phyloP scores from a whole-genome alignment of 2,888 invertebrate species.

The Phytoseiulus persimilis region DNA sequence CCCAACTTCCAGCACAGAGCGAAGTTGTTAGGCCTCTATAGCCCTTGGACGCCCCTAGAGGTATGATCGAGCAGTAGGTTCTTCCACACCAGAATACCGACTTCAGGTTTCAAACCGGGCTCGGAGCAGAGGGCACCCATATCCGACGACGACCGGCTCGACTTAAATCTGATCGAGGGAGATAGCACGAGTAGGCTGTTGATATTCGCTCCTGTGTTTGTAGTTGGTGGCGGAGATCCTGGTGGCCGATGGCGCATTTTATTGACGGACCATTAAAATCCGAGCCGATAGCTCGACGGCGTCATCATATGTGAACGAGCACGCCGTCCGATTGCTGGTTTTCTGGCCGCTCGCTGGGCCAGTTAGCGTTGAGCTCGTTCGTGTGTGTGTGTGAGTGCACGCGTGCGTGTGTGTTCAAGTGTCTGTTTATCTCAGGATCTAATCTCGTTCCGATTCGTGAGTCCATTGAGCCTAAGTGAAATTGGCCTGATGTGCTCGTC shows the following conservation, averaged over 20 bases:
- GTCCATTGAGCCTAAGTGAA: not conserved
- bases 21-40: too few species aligned
- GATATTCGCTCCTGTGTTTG: not conserved
- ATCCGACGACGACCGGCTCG: not conserved
- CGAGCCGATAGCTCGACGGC: not conserved
- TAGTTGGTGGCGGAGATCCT: not conserved
- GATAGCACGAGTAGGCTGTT: not conserved
- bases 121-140: not conserved
- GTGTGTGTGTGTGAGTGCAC: not conserved
- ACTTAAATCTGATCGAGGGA: not conserved
- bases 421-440: not conserved
- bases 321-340: not conserved
- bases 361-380: not conserved
- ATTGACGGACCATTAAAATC: not conserved
- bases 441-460: not conserved
- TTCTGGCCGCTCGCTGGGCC: not conserved
- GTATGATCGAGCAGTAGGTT: too few species aligned
- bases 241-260: not conserved
- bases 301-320: not conserved
- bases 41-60: too few species aligned
- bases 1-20: too few species aligned
- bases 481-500: slow-evolving; percentile 5
- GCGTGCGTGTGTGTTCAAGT: not conserved
- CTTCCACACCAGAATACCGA: too few species aligned
- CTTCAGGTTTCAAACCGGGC: too few species aligned